Conservation (phyloP, 2,888 invertebrate species). For the Pseudolycoriella hygida region DNA sequence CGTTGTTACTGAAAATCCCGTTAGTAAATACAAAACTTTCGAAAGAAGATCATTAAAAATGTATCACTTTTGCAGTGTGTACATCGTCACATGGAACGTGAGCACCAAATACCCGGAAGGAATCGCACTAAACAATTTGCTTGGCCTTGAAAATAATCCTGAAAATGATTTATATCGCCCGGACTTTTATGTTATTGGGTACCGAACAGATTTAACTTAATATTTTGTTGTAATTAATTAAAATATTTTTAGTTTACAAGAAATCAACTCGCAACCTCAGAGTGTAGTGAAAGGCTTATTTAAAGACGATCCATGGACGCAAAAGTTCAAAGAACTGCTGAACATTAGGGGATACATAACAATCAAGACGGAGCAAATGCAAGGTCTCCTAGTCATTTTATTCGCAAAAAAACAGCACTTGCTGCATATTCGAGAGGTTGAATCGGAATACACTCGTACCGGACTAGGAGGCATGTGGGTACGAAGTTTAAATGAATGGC, state of each 20-base stretch:
- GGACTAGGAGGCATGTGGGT: slow-evolving; percentile 89
- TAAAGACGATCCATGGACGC: slow-evolving; percentile 75
- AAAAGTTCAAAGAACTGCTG: slow-evolving; percentile 49
- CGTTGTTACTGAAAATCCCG: too few relatives aligned
- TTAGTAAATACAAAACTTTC: too few relatives aligned
- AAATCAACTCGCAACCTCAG: slow-evolving; percentile 76
- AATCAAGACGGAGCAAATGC: slow-evolving; percentile 62
- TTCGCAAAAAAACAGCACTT: slow-evolving; percentile 67
- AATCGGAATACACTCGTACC: slow-evolving; percentile 74
- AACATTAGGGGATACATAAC: slow-evolving; percentile 53
- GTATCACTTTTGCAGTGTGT: too few relatives aligned
- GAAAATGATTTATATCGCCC: slow-evolving; percentile 46
- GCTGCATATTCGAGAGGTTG: slow-evolving; percentile 64
- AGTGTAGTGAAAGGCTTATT: slow-evolving; percentile 65
- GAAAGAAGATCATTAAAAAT: too few relatives aligned
- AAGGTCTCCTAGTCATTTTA: slow-evolving; percentile 64
- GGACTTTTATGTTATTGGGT: slow-evolving; percentile 76
- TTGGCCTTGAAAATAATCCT: slow-evolving; percentile 44
- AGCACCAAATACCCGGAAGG: slow-evolving; percentile 62
- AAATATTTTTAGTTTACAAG: slow-evolving; percentile 47
- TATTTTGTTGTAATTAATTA: background rate
- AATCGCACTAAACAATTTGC: slow-evolving; percentile 46
- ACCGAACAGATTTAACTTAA: slow-evolving; percentile 15
- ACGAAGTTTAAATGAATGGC: slow-evolving; percentile 24
- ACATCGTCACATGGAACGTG: slow-evolving; percentile 82